Base-by-base conservation (phyloP, 2,797 vertebrate genomes). In the Lepidocolaptes lacrymiger region DNA sequence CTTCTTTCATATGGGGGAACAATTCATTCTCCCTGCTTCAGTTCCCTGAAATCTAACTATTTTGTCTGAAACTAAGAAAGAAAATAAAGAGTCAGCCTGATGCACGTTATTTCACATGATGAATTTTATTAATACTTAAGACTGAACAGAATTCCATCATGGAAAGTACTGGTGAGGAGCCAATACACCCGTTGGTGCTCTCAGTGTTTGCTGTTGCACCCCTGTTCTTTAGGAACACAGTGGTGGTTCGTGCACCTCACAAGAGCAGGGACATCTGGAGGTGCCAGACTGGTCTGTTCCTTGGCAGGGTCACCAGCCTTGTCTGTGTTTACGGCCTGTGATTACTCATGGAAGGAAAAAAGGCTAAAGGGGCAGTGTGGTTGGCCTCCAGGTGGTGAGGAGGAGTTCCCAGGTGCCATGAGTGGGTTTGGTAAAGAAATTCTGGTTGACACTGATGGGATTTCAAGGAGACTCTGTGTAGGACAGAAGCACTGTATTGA, bases 11-110 rank as follows among this genome's bases (percentile, higher is more conserved):
- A 17, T 24, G 22, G 32, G 39, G 28, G 37, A 95, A 77, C 52
- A 89, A 73, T 79, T 87, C 34, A 52, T 89, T 87, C 67, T 88
- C 46, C 37, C n/a, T 61, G 46, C 54, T 84, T 92, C 59, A 89
- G 49, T 77, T 62, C 76, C 76, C 68, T 77, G 77, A 89, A 95
- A 79, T 76, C 56, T 8, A 78, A 56, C 23, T 62, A 34, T 87
- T 95, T 74, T 85, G 32, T 67, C 75, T 91, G 86, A 88, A 76
- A 69, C 48, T 82, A 41, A 79, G 59, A 71, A 79, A 74, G 54
- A 81, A 75, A 88, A 89, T 21, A 61, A 82, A 44, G 58, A 88
- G 23, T 41, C 23, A 79, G 28, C 55, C 36, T 66, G 14, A 22
- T 67, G 67, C 55, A 85, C 67, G 49, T 91, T 91, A 88, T 88